Evolutionary conservation across 1,140 invertebrate genomes (phyloP).

Genomic region (Lamellibrachia luymesi): DNA sequence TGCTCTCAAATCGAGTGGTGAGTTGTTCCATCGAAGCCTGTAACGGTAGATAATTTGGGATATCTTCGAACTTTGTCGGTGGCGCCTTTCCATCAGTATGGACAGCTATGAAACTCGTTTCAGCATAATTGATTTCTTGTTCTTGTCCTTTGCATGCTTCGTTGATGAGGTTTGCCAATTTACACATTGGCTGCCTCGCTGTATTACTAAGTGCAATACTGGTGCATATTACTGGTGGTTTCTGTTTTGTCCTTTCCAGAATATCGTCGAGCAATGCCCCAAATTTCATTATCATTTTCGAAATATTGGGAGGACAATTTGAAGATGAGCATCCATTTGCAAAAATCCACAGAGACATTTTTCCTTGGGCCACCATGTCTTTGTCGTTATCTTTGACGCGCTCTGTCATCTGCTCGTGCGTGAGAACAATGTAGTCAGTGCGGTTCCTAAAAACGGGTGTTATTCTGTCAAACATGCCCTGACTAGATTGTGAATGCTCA

Average conservation of each 20-base stretch:
- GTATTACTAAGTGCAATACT: background rate
- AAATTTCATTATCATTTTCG: background rate
- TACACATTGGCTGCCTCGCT: background rate
- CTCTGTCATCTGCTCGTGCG: background rate
- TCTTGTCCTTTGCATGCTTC: background rate
- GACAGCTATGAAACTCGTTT: background rate
- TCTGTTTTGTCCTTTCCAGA: background rate
- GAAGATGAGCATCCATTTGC: background rate
- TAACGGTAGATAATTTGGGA: background rate
- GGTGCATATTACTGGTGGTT: background rate
- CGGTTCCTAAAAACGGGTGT: background rate
- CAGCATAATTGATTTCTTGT: background rate
- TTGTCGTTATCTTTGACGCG: background rate
- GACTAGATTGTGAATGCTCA: background rate
- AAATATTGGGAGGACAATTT: background rate
- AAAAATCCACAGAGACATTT: background rate
- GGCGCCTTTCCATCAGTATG: background rate
- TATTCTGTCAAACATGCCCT: background rate
- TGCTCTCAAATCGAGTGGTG: background rate
- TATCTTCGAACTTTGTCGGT: background rate
- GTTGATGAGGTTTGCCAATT: background rate
- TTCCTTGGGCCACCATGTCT: background rate
- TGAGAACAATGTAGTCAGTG: background rate
- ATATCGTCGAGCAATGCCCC: background rate
- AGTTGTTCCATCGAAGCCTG: background rate